A percentile compares a stretch with the other conserved stretches of the same genome.
Evolutionary conservation across 2,888 invertebrate genomes (phyloP).

Genomic region (Pemphredon lugubris): DNA sequence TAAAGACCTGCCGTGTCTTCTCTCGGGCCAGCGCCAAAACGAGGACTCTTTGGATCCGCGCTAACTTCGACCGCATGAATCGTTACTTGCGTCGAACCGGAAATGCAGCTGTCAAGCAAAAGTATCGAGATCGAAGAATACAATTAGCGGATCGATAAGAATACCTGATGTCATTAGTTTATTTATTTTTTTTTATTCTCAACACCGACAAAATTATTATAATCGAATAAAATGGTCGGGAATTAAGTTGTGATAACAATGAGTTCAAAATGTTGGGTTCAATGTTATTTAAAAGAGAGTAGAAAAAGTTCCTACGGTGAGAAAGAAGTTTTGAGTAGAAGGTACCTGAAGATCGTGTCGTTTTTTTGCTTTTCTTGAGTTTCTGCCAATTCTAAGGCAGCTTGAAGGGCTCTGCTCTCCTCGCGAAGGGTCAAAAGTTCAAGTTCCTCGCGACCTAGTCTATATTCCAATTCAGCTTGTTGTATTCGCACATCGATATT

Average conservation of each 20-base stretch:
- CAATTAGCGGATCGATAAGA: no score
- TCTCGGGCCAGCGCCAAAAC: constrained; percentile 87
- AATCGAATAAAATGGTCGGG: no score
- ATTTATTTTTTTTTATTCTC: no score
- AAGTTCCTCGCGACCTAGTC: constrained; percentile 93
- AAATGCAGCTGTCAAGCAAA: constrained; percentile 77
- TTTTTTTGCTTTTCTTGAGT: constrained; percentile 82
- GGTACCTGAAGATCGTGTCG: constrained; percentile 84
- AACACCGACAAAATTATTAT: no score
- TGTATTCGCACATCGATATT: constrained; percentile 95
- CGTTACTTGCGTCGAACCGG: constrained; percentile 81
- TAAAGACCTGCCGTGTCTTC: constrained; percentile 86
- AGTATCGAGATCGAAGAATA: no score
- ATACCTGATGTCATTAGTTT: no score
- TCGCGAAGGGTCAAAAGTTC: constrained; percentile 92
- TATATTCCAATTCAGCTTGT: constrained; percentile 94
- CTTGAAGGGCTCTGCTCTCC: constrained; percentile 90
- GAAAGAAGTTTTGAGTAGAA: not conserved
- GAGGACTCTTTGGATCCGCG: constrained; percentile 87
- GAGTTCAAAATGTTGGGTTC: no score
- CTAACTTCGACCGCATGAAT: constrained; percentile 87
- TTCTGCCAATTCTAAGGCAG: constrained; percentile 86
- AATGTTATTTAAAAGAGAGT: no score
- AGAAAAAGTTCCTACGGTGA: not conserved
- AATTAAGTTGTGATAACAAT: no score